phyloP scores from a whole-genome alignment of 1,140 invertebrate genomes.

The Belonocnema kinseyi region DNA sequence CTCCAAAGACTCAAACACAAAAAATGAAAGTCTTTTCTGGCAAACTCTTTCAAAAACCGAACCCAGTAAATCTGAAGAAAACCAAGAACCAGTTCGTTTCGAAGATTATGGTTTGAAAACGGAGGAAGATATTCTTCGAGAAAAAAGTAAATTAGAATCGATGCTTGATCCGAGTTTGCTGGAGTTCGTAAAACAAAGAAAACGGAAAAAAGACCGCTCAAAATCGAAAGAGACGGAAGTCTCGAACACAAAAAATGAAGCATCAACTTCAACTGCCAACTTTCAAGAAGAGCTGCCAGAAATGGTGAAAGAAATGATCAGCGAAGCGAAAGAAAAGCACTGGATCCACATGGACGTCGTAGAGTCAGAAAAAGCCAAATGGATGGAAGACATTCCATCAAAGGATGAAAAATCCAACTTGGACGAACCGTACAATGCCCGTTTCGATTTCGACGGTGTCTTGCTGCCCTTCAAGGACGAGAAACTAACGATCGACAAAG shows the following conservation, averaged over 20 bases:
- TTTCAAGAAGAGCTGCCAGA: slow-evolving; percentile 60
- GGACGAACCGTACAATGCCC: slow-evolving; percentile 82
- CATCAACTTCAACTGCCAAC: slow-evolving; percentile 38
- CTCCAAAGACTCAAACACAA: slow-evolving; percentile 32
- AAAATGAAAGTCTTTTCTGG: slow-evolving; percentile 58
- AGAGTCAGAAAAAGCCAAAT: slow-evolving; percentile 89
- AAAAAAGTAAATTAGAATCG: slow-evolving; percentile 81
- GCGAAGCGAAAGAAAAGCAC: slow-evolving; percentile 79
- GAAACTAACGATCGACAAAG: slow-evolving; percentile 77
- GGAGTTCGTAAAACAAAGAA: slow-evolving; percentile 80
- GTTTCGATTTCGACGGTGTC: slow-evolving; percentile 80
- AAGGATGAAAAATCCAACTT: slow-evolving; percentile 63
- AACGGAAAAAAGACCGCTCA: slow-evolving; percentile 56
- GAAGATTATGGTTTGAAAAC: slow-evolving; percentile 82
- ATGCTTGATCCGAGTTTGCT: slow-evolving; percentile 82
- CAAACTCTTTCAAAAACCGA: slow-evolving; percentile 45
- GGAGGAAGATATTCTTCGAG: slow-evolving; percentile 84
- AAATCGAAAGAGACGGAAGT: slow-evolving; percentile 38
- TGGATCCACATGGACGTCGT: slow-evolving; percentile 90
- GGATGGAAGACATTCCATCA: slow-evolving; percentile 83
- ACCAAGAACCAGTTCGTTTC: slow-evolving; percentile 83
- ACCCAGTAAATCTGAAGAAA: neutral
- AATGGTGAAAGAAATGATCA: slow-evolving; percentile 78
- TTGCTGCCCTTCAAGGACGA: slow-evolving; percentile 83
- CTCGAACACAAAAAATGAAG: slow-evolving; percentile 41